Evolutionary conservation across 2,113 vertebrate species (phyloP).

Genomic region (Callospermophilus lateralis): DNA sequence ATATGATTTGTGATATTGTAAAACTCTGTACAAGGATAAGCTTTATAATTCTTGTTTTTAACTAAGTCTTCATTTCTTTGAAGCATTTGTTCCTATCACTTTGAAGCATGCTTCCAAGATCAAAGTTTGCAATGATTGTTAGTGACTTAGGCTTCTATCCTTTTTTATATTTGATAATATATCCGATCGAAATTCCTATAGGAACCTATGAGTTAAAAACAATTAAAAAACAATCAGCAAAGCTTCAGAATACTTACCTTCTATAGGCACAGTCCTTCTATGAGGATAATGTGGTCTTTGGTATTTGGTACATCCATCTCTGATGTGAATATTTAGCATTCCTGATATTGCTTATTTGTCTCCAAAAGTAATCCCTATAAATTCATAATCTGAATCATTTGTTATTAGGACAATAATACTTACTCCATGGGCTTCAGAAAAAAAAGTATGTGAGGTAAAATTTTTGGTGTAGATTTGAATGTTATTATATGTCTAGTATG

Average conservation of each 20-base stretch:
- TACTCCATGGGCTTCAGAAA: not conserved
- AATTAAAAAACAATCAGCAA: not conserved
- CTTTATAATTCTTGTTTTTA: constrained; percentile 39
- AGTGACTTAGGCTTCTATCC: not conserved
- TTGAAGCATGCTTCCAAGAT: constrained; percentile 48
- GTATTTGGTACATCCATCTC: not conserved
- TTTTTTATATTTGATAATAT: not conserved
- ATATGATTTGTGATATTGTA: not conserved
- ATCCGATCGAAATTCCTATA: not conserved
- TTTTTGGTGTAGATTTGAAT: not conserved
- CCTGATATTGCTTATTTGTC: not conserved
- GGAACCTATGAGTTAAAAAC: not conserved
- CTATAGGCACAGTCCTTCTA: not conserved
- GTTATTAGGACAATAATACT: not conserved
- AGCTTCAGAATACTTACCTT: not conserved
- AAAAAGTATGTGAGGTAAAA: not conserved
- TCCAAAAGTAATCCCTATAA: not conserved
- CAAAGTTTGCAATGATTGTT: not conserved
- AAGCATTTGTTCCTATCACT: not conserved
- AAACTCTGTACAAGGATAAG: not conserved
- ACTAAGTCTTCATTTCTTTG: constrained; percentile 11
- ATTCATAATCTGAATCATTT: not conserved
- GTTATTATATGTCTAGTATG: not conserved
- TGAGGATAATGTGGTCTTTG: not conserved
- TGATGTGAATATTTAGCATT: not conserved